These are phyloP conservation scores for Napeogenes sylphis DNA, from an alignment of 2,888 invertebrate species.

Conservation along the genomic window DNA sequence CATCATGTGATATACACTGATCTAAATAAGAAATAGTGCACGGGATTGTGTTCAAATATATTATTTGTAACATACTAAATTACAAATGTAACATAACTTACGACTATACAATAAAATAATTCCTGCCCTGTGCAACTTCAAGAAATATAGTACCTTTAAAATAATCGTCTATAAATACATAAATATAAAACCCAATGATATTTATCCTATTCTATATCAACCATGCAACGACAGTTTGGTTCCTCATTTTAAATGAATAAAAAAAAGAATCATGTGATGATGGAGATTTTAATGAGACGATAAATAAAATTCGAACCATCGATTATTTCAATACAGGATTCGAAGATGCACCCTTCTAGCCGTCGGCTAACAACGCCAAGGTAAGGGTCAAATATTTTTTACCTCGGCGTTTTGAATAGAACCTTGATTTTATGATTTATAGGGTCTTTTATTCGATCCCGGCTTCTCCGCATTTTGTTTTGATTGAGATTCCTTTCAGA, in stretches of 20 bases:
- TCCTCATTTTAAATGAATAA: constrained; percentile 24
- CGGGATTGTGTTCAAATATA: too few species aligned
- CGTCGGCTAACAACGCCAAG: constrained; percentile 52
- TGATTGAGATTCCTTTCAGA: constrained; percentile 74
- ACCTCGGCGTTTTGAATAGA: constrained; percentile 62
- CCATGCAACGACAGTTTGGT: constrained; percentile 16
- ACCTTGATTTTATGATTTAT: constrained; percentile 77
- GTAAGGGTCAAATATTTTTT: constrained; percentile 65
- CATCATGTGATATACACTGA: too few species aligned
- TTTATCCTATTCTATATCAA: constrained; percentile 49
- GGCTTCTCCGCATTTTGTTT: constrained; percentile 72
- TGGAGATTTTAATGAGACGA: constrained; percentile 70
- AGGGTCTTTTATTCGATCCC: constrained; percentile 67
- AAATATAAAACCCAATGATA: constrained; percentile 62
- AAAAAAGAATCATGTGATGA: constrained; percentile 43
- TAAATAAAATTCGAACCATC: constrained; percentile 62
- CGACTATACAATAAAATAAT: not conserved
- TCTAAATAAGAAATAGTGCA: too few species aligned
- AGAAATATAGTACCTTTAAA: not conserved
- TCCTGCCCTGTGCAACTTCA: not conserved
- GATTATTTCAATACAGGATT: constrained; percentile 69
- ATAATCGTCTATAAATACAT: constrained; percentile 21
- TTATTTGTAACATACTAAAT: too few species aligned
- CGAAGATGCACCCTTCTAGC: constrained; percentile 62
- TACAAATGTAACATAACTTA: too few species aligned